phyloP scores from a whole-genome alignment of 2,888 invertebrate species.

The Nemapogon koenigi region DNA sequence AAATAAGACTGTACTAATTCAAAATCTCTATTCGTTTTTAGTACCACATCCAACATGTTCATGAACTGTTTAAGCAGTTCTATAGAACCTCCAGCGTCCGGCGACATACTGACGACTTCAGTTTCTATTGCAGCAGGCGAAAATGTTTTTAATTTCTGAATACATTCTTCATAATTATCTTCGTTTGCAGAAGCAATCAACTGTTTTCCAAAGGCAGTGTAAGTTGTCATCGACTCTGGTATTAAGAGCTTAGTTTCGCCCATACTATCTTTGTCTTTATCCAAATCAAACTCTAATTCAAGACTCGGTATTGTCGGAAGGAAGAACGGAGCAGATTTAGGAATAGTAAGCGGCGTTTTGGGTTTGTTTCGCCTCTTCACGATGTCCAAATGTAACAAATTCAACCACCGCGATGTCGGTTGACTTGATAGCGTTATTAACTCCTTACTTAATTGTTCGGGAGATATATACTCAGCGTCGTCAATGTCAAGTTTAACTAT shows the following conservation, averaged over 20 bases:
- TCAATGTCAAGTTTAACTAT: constrained; percentile 41
- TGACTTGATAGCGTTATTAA: constrained; percentile 86
- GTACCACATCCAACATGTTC: constrained; percentile 71
- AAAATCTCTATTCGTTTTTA: constrained; percentile 81
- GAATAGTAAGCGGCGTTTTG: constrained; percentile 78
- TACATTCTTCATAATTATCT: constrained; percentile 59
- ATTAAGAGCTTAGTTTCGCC: constrained; percentile 58
- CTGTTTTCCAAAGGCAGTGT: constrained; percentile 73
- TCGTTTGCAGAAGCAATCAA: constrained; percentile 56
- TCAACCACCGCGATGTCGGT: constrained; percentile 90
- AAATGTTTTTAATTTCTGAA: constrained; percentile 70
- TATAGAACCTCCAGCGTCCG: constrained; percentile 74
- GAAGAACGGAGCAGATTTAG: constrained; percentile 95
- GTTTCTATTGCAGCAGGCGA: constrained; percentile 87
- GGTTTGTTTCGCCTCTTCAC: constrained; percentile 92
- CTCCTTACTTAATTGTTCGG: constrained; percentile 76
- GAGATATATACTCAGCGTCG: constrained; percentile 71
- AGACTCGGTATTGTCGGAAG: constrained; percentile 88
- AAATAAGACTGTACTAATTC: constrained; percentile 92
- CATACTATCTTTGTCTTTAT: constrained; percentile 39
- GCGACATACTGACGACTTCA: constrained; percentile 82
- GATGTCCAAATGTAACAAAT: constrained; percentile 83
- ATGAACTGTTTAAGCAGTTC: constrained; percentile 80
- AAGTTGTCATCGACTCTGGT: constrained; percentile 67
- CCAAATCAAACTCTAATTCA: constrained; percentile 80